Evolutionary conservation across 2,113 vertebrate genomes (phyloP).

Genomic region (Cottus gobio): DNA sequence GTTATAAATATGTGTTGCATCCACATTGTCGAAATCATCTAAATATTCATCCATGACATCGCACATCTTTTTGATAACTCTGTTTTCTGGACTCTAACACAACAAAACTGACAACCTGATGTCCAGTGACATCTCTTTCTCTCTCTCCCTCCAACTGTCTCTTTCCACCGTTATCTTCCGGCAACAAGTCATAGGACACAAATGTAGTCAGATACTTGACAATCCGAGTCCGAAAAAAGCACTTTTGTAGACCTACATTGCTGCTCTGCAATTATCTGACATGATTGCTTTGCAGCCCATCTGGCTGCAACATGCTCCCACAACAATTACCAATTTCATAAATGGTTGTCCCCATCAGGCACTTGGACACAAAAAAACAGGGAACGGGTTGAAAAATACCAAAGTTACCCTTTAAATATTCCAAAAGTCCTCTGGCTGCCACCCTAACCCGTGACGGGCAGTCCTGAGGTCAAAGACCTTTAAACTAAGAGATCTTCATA

Average conservation of each 20-base stretch:
- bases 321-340: background rate
- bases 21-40: background rate
- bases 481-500: background rate
- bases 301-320: background rate
- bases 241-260: no score
- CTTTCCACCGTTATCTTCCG: background rate
- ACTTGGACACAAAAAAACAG: background rate
- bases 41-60: background rate
- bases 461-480: slow-evolving; percentile 3
- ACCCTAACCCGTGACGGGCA: background rate
- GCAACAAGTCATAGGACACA: background rate
- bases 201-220: background rate
- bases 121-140: background rate
- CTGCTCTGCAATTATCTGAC: no score
- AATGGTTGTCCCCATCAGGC: background rate
- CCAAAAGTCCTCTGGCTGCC: background rate
- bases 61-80: background rate
- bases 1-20: no score
- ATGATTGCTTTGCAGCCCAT: background rate
- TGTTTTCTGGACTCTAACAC: background rate
- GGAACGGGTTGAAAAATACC: background rate
- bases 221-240: background rate
- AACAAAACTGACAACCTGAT: background rate
- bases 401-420: background rate
- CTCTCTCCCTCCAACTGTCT: background rate